Evolutionary conservation across 2,888 invertebrate species (phyloP), one percentile per base, ranked within the genome.

Genomic region (Tenthredo notha): DNA sequence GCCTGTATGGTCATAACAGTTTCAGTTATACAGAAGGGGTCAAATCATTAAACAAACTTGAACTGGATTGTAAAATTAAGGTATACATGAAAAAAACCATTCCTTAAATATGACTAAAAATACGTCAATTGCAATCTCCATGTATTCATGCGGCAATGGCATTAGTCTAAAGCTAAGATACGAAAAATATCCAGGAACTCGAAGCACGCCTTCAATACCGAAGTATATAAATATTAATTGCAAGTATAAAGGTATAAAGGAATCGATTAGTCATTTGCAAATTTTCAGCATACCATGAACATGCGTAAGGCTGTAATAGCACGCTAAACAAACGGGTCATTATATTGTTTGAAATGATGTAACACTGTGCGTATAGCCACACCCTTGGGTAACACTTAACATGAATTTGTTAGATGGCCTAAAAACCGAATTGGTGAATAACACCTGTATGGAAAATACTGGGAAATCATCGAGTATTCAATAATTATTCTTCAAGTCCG

Each of bases 321-420:
- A 40, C 29, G 70, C 9, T 40, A 37, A 72, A 72, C 9, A 37
- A 72, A 74, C 74, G 21, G 74, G 1, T 40, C n/a, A n/a, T 40
- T 29, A 72, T 74, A 74, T 33, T 67, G 67, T 67, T 74, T 43
- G 72, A 9, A 74, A 25, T 74, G 72, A 74, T 74, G 72, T 74
- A 74, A 74, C 43, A 25, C 21, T 43, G 15, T 74, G 18, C 4
- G 21, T 43, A 43, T 21, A 74, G 72, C 72, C 72, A 74, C 72
- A 74, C 43, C 72, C 72, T 10, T 74, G 72, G 43, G 43, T 21
- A 43, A 74, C 72, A 43, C 18, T 74, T 21, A 43, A 74, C 72
- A 43, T 33, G 10, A 67, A 67, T 67, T 61, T 61, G 61, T 61
- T 61, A 25, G 25, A 61, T 21, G 61, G 10, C 2, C 25, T 61